Conservation (phyloP, 1,140 invertebrate species). For the Hormaphis cornu region DNA sequence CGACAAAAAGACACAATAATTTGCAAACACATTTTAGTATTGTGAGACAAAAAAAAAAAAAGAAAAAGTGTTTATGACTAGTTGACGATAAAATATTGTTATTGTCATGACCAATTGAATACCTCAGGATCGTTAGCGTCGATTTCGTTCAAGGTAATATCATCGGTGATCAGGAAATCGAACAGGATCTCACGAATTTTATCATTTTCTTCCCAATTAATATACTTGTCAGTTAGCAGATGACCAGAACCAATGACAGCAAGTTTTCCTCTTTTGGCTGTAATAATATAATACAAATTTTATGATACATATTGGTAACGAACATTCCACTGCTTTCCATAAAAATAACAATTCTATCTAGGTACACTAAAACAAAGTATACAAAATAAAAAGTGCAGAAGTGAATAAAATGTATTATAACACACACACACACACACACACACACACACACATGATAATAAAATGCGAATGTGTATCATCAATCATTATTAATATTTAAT, state of each 20-base stretch:
- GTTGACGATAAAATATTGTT: neutral
- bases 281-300: neutral
- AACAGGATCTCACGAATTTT: constrained; percentile 83
- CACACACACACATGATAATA: neutral
- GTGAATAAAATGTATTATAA: too few relatives aligned
- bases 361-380: neutral
- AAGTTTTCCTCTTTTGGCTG: constrained; percentile 52
- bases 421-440: too few relatives aligned
- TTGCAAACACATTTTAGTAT: too few relatives aligned
- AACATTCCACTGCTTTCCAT: neutral
- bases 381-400: neutral
- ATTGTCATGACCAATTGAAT: neutral
- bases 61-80: neutral
- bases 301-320: neutral
- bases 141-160: constrained; percentile 62
- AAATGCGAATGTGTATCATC: neutral
- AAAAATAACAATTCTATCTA: neutral
- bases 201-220: constrained; percentile 92
- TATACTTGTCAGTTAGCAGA: constrained; percentile 71
- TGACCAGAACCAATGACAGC: constrained; percentile 70
- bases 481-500: neutral
- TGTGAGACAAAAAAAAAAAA: neutral
- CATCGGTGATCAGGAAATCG: constrained; percentile 64
- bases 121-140: constrained; percentile 93
- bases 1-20: too few relatives aligned